Conservation (phyloP, 2,797 vertebrate species). For the Simalia tracyae region DNA sequence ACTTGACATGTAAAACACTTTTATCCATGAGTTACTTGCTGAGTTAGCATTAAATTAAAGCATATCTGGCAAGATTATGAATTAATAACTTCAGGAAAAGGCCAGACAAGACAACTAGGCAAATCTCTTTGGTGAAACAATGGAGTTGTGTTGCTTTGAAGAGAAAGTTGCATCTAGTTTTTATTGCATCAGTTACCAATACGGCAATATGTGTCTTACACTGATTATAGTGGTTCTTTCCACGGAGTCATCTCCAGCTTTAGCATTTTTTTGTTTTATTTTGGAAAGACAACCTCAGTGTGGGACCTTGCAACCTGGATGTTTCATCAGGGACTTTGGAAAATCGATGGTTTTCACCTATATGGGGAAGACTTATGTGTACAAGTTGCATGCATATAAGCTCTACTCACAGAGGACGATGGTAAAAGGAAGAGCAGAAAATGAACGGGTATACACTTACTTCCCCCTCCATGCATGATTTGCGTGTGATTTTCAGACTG, state of each 20-base stretch:
- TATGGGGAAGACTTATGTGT: neutral
- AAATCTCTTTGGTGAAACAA: constrained; percentile 15
- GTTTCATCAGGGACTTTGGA: neutral
- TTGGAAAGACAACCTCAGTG: neutral
- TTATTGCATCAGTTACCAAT: neutral
- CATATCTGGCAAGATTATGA: constrained; percentile 39
- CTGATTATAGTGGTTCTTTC: neutral
- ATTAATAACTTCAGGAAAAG: constrained; percentile 47
- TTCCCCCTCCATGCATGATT: neutral
- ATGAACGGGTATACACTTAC: neutral
- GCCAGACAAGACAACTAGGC: constrained; percentile 2
- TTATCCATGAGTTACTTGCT: constrained; percentile 52
- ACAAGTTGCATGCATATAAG: neutral
- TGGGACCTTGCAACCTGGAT: neutral
- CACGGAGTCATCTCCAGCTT: no score
- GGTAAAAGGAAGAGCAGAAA: neutral
- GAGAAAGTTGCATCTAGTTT: constrained; percentile 11
- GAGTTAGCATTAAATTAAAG: constrained; percentile 50
- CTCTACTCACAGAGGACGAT: neutral
- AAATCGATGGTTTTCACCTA: neutral
- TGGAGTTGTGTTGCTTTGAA: neutral
- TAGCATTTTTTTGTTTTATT: neutral
- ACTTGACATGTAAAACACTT: constrained; percentile 44
- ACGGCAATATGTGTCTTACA: neutral
- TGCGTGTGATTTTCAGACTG: neutral